Percentiles rank a stretch among this genome's conserved stretches.
phyloP scores from a whole-genome alignment of 2,113 vertebrate genomes.

The Ochotona princeps region DNA sequence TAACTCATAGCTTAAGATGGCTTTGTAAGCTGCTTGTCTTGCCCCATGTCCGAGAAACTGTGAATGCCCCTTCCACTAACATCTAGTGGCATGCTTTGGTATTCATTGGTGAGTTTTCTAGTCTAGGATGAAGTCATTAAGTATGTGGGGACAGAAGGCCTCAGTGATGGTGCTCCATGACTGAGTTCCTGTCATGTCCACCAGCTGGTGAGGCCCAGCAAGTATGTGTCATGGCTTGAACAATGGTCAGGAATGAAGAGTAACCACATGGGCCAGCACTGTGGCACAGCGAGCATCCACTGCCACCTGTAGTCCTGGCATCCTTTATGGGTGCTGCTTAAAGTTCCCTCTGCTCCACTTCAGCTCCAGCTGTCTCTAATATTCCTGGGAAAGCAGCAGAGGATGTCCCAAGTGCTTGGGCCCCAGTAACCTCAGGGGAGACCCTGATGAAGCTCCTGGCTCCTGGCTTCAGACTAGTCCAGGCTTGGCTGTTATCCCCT shows the following conservation, averaged over 20 bases:
- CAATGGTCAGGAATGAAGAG: background rate
- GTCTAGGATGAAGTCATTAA: background rate
- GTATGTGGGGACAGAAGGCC: background rate
- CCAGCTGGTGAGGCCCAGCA: background rate
- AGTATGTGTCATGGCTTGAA: background rate
- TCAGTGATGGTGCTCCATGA: background rate
- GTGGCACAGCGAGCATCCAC: too few species aligned
- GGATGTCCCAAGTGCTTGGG: too few species aligned
- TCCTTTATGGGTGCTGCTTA: too few species aligned
- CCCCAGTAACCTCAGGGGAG: too few species aligned
- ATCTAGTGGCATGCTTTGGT: background rate
- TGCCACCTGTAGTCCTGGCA: too few species aligned
- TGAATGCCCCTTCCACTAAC: background rate
- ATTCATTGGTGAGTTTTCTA: background rate
- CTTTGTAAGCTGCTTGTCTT: background rate
- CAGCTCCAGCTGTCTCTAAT: too few species aligned
- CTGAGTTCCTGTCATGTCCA: background rate
- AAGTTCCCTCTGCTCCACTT: too few species aligned
- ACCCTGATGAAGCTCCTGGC: too few species aligned
- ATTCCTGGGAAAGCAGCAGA: too few species aligned
- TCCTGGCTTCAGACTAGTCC: too few species aligned
- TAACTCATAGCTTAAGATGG: background rate
- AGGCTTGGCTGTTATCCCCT: too few species aligned
- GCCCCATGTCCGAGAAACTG: background rate
- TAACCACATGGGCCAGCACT: too few species aligned